Conservation (phyloP, 2,888 invertebrate genomes). For the Drosophila lutescens region DNA sequence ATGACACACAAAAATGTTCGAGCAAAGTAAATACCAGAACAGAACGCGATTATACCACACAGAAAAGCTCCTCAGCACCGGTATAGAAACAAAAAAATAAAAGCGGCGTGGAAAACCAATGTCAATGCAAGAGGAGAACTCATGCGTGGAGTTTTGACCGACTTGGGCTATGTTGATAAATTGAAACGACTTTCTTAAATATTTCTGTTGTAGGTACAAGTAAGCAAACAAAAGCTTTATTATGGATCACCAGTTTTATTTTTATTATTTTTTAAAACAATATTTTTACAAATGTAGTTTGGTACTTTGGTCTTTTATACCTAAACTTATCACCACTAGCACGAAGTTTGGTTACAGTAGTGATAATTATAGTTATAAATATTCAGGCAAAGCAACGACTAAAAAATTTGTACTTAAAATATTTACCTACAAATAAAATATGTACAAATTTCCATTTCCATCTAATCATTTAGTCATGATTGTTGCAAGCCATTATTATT, state of each 20-base stretch:
- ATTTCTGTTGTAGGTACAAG: background rate
- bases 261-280: background rate
- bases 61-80: conserved; percentile 11
- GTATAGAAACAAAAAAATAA: conserved; percentile 23
- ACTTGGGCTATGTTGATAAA: conserved; percentile 5
- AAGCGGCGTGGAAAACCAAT: conserved; percentile 43
- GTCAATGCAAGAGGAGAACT: conserved; percentile 55
- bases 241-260: background rate
- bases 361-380: background rate
- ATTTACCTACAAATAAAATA: background rate
- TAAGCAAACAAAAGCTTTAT: background rate
- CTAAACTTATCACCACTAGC: too few relatives aligned
- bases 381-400: background rate
- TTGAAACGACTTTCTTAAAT: background rate
- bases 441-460: background rate
- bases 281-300: background rate
- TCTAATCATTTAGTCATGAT: too few relatives aligned
- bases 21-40: conserved; percentile 45
- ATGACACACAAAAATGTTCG: conserved; percentile 63
- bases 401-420: background rate
- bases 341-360: background rate
- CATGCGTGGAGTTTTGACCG: conserved; percentile 18
- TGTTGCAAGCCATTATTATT: too few relatives aligned
- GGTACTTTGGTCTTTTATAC: background rate
- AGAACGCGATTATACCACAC: conserved; percentile 10